phyloP scores from a whole-genome alignment of 2,888 invertebrate species.

The Coenonympha glycerion region DNA sequence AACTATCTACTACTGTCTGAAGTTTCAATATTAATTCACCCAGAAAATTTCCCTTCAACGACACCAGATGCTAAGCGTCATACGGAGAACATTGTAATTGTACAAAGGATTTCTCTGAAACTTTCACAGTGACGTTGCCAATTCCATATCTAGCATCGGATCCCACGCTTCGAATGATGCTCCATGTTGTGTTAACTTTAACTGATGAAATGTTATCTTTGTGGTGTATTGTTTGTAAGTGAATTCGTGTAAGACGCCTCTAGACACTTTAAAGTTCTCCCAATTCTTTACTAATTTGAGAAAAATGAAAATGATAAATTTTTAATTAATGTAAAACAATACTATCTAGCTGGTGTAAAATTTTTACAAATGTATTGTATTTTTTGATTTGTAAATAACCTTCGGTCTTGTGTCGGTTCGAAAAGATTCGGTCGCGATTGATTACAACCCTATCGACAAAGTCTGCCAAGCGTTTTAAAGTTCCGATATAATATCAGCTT shows the following conservation, averaged over 20 bases:
- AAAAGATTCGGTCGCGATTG: too few relatives aligned
- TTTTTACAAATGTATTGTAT: too few relatives aligned
- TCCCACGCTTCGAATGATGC: slow-evolving; percentile 36
- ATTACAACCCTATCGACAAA: too few relatives aligned
- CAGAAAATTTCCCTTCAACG: slow-evolving; percentile 2
- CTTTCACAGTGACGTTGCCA: slow-evolving; percentile 42
- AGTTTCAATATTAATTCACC: slow-evolving; percentile 2
- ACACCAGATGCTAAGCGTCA: background rate
- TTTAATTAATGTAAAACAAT: background rate
- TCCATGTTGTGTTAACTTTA: slow-evolving; percentile 15
- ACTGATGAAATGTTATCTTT: slow-evolving; percentile 18
- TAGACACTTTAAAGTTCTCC: background rate
- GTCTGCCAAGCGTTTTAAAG: too few relatives aligned
- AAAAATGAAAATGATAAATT: background rate
- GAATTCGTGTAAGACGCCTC: background rate
- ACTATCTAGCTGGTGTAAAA: too few relatives aligned
- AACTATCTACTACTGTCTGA: too few relatives aligned
- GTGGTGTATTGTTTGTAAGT: slow-evolving; percentile 6
- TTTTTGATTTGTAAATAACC: too few relatives aligned
- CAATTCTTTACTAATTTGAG: background rate
- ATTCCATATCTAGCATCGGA: slow-evolving; percentile 33
- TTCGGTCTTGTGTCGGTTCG: too few relatives aligned
- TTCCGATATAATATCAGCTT: too few relatives aligned
- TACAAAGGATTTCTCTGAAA: slow-evolving; percentile 36
- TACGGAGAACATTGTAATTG: slow-evolving; percentile 15